Percentiles rank a stretch among this genome's conserved stretches.
phyloP scores from a whole-genome alignment of 2,888 invertebrate genomes.

The Marronus borbonicus region DNA sequence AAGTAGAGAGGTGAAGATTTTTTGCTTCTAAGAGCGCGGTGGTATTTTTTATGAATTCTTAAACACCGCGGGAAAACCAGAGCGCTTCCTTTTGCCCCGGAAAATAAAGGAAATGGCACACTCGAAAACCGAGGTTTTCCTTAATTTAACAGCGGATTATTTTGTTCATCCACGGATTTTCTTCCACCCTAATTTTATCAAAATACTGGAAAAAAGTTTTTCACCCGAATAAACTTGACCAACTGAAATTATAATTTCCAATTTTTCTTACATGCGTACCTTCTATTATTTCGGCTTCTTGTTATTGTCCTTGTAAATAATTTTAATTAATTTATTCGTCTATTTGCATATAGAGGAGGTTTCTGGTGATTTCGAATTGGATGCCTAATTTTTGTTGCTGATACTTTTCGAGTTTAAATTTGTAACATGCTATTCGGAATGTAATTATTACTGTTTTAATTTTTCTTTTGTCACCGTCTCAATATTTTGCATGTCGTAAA shows the following conservation, averaged over 20 bases:
- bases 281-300: too few relatives aligned
- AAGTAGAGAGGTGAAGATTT: background rate
- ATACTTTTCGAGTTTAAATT: too few relatives aligned
- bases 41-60: constrained; percentile 41
- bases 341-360: too few relatives aligned
- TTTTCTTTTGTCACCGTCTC: too few relatives aligned
- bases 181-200: constrained; percentile 35
- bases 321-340: too few relatives aligned
- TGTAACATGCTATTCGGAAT: too few relatives aligned
- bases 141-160: constrained; percentile 46
- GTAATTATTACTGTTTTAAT: too few relatives aligned
- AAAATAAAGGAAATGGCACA: constrained; percentile 42
- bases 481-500: too few relatives aligned
- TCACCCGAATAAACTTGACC: constrained; percentile 34
- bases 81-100: constrained; percentile 6
- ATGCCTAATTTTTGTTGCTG: too few relatives aligned
- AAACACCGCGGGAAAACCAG: constrained; percentile 21
- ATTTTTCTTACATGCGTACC: background rate
- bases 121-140: constrained; percentile 30
- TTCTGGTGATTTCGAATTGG: too few relatives aligned
- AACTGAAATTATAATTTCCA: constrained; percentile 16
- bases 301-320: too few relatives aligned
- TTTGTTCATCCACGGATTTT: constrained; percentile 41
- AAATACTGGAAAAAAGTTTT: constrained; percentile 32
- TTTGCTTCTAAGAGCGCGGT: background rate